Evolutionary conservation across 2,797 vertebrate genomes (phyloP).

Genomic region (Myotis planiceps): DNA sequence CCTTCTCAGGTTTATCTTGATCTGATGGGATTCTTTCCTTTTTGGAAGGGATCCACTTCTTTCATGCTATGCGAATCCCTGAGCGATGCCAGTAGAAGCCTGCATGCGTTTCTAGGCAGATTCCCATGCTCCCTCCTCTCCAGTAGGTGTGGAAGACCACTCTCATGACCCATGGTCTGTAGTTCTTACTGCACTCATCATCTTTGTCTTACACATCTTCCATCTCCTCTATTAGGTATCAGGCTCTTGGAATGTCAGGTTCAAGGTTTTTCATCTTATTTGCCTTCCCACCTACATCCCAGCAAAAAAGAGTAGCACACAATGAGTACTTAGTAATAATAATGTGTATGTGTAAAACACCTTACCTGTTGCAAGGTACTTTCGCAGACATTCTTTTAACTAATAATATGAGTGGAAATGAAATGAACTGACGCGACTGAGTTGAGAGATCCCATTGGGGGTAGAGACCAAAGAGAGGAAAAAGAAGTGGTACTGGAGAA

Average conservation of each 20-base stretch:
- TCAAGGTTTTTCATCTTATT: conserved; percentile 1
- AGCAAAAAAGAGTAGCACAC: neutral
- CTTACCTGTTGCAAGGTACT: conserved; percentile 20
- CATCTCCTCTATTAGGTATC: neutral
- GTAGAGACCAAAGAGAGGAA: neutral
- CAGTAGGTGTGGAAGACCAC: neutral
- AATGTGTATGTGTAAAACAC: conserved; percentile 13
- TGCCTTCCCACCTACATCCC: neutral
- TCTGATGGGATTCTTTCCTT: neutral
- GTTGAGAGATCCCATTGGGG: neutral
- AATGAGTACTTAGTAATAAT: neutral
- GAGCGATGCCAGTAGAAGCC: neutral
- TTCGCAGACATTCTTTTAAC: neutral
- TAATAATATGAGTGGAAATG: neutral
- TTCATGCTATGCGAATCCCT: neutral
- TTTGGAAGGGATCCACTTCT: neutral
- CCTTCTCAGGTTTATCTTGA: neutral
- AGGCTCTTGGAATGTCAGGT: neutral
- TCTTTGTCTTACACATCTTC: conserved; percentile 10
- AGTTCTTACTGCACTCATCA: neutral
- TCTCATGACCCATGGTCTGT: neutral
- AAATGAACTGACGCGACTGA: conserved; percentile 1
- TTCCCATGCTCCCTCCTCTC: neutral
- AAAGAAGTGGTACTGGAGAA: neutral
- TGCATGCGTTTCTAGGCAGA: neutral